Evolutionary conservation across 2,888 invertebrate species (phyloP).

Genomic region (Marronus borbonicus): DNA sequence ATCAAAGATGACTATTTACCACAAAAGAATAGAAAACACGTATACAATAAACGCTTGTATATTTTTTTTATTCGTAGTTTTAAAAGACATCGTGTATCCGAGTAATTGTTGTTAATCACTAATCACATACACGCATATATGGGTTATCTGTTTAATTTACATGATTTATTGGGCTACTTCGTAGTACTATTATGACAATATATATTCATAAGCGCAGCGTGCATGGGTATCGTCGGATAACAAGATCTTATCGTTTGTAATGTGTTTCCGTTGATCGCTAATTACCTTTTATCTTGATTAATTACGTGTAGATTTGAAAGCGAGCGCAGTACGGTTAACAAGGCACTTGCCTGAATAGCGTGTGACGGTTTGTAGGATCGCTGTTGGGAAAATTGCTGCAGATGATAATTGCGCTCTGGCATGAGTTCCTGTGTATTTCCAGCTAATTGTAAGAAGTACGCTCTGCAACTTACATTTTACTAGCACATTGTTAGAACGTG

Average conservation of each 20-base stretch:
- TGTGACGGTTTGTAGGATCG: too few species aligned
- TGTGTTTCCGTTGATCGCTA: slow-evolving; percentile 50
- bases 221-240: slow-evolving; percentile 24
- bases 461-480: too few species aligned
- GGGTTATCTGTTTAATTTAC: slow-evolving; percentile 51
- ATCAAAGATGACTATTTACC: slow-evolving; percentile 45
- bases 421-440: too few species aligned
- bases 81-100: slow-evolving; percentile 26
- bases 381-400: too few species aligned
- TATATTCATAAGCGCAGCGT: slow-evolving; percentile 19
- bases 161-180: slow-evolving; percentile 49
- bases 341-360: too few species aligned
- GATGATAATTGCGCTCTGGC: too few species aligned
- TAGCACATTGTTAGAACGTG: too few species aligned
- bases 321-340: background rate
- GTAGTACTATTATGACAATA: slow-evolving; percentile 31
- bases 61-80: slow-evolving; percentile 37
- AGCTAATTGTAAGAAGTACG: too few species aligned
- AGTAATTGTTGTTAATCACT: slow-evolving; percentile 47
- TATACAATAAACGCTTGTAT: slow-evolving; percentile 11
- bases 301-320: slow-evolving; percentile 36
- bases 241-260: slow-evolving; percentile 45
- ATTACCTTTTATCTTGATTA: slow-evolving; percentile 50
- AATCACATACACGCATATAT: slow-evolving; percentile 31
- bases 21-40: slow-evolving; percentile 32